Evolutionary conservation across 2,797 vertebrate genomes (phyloP).

Genomic region (Acestrorhynchus altus): DNA sequence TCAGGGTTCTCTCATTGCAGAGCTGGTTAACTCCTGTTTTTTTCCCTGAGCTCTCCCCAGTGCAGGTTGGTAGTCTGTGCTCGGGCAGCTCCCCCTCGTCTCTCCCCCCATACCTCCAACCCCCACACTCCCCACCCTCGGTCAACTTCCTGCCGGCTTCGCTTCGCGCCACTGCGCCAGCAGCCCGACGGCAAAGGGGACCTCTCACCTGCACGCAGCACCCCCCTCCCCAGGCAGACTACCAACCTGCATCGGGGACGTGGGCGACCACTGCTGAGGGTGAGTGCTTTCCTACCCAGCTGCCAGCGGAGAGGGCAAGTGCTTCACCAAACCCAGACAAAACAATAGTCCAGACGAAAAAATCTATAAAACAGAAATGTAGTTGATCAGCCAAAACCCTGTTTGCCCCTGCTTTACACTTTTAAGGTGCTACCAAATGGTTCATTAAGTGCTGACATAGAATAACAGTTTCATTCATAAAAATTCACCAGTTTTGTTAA

Average conservation of each 20-base stretch:
- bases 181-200: constrained; percentile 74
- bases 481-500: too few relatives aligned
- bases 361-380: background rate
- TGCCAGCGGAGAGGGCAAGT: constrained; percentile 71
- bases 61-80: constrained; percentile 86
- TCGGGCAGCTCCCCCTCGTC: constrained; percentile 52
- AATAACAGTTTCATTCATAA: too few relatives aligned
- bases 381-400: too few relatives aligned
- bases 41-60: constrained; percentile 83
- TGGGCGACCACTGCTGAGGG: constrained; percentile 76
- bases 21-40: constrained; percentile 74
- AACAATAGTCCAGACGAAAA: background rate
- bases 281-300: constrained; percentile 74
- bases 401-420: too few relatives aligned
- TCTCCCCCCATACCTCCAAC: constrained; percentile 24
- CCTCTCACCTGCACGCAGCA: constrained; percentile 81
- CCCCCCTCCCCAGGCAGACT: constrained; percentile 81
- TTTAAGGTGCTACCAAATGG: too few relatives aligned
- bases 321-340: constrained; percentile 12
- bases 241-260: constrained; percentile 83
- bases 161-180: constrained; percentile 74
- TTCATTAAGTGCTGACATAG: too few relatives aligned
- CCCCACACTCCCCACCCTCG: constrained; percentile 50
- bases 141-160: constrained; percentile 64
- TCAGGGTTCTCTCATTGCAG: constrained; percentile 3